A percentile compares a stretch with the other conserved stretches of the same genome.
Conservation (phyloP, 2,797 vertebrate genomes). For the Poecilia velifera region DNA sequence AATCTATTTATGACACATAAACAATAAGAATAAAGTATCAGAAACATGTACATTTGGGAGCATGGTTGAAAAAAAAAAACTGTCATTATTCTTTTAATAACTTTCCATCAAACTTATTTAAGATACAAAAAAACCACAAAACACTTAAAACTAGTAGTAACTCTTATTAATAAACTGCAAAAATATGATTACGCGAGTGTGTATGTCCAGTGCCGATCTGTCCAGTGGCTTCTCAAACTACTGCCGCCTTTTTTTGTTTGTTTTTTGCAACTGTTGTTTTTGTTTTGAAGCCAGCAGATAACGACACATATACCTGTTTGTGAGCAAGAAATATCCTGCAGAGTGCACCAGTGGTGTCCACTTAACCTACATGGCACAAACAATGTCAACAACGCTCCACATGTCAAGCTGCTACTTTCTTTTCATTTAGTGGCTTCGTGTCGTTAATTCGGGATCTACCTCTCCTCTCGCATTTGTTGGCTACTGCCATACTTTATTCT, state of each 20-base stretch:
- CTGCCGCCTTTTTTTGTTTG: slow-evolving; percentile 14
- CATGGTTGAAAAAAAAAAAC: background rate
- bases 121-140: background rate
- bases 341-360: slow-evolving; percentile 33
- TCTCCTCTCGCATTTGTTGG: background rate
- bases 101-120: background rate
- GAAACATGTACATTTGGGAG: background rate
- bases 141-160: too few species aligned
- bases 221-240: slow-evolving; percentile 12
- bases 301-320: slow-evolving; percentile 10
- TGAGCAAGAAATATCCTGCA: slow-evolving; percentile 7
- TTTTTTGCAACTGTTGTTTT: background rate
- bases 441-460: background rate
- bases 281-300: slow-evolving; percentile 25
- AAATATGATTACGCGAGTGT: background rate
- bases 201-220: slow-evolving; percentile 12
- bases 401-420: slow-evolving; percentile 18
- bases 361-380: slow-evolving; percentile 64
- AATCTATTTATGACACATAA: too few species aligned
- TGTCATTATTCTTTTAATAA: background rate
- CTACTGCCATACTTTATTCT: background rate
- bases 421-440: background rate
- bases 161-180: background rate
- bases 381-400: slow-evolving; percentile 40
- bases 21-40: background rate